Percentiles rank a stretch among this genome's conserved stretches.
phyloP scores from a whole-genome alignment of 2,113 vertebrate genomes.

The Phrynocephalus versicolor region DNA sequence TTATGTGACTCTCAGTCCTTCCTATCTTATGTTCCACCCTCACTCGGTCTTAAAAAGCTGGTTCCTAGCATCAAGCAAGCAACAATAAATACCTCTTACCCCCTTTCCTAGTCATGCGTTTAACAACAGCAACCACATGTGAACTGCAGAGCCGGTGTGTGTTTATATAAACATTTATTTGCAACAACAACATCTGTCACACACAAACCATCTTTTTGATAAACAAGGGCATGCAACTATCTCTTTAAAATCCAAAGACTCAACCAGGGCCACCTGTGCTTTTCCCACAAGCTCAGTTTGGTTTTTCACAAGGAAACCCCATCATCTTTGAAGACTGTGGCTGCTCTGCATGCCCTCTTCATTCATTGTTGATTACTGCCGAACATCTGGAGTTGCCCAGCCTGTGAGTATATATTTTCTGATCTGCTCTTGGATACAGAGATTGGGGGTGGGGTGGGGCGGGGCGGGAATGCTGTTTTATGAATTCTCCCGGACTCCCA shows the following conservation, averaged over 20 bases:
- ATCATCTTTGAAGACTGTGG: background rate
- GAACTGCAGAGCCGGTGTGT: too few relatives aligned
- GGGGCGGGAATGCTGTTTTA: background rate
- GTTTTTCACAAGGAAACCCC: background rate
- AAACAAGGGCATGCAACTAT: background rate
- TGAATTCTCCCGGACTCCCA: too few relatives aligned
- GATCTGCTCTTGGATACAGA: background rate
- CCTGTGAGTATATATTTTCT: background rate
- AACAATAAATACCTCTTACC: too few relatives aligned
- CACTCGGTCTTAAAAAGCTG: too few relatives aligned
- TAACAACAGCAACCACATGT: too few relatives aligned
- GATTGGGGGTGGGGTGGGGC: too few relatives aligned
- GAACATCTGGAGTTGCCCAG: background rate
- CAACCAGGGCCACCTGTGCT: background rate
- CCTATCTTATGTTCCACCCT: too few relatives aligned
- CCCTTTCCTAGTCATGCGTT: too few relatives aligned
- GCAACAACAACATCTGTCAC: too few relatives aligned
- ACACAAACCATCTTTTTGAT: background rate
- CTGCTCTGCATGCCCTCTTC: background rate
- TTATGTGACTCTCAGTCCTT: too few relatives aligned
- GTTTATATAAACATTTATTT: too few relatives aligned
- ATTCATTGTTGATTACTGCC: background rate
- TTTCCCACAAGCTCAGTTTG: background rate
- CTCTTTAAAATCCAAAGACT: background rate
- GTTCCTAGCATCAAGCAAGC: too few relatives aligned